Conservation (phyloP, 2,113 vertebrate genomes). For the Lophochroa leadbeateri region DNA sequence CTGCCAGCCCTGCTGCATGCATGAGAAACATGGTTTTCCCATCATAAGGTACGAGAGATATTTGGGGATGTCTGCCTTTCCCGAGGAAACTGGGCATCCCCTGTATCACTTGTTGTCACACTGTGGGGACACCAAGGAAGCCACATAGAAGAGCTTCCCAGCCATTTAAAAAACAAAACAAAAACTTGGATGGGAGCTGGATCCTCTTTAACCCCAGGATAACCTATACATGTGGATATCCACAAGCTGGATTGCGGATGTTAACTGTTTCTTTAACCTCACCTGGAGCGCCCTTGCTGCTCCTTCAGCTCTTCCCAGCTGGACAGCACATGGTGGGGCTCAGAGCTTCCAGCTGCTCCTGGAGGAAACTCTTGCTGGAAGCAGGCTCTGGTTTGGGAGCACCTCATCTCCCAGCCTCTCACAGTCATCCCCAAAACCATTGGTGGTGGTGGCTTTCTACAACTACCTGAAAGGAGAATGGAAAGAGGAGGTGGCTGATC, state of each 20-base stretch:
- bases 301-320: background rate
- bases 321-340: rapidly evolving
- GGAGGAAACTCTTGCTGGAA: background rate
- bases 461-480: background rate
- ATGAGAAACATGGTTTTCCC: background rate
- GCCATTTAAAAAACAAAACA: background rate
- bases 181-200: background rate
- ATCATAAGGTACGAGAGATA: background rate
- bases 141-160: background rate
- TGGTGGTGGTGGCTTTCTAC: background rate
- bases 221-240: background rate
- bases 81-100: rapidly evolving
- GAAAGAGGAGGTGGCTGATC: background rate
- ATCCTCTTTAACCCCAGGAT: background rate
- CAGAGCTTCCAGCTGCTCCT: background rate
- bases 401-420: background rate
- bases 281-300: rapidly evolving
- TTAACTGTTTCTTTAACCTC: background rate
- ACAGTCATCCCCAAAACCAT: rapidly evolving
- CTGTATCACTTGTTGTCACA: rapidly evolving
- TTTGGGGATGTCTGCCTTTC: background rate
- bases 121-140: background rate
- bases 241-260: background rate
- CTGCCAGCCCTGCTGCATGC: background rate
- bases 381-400: background rate